phyloP scores from a whole-genome alignment of 2,888 invertebrate genomes.

The Drosophila formosana region DNA sequence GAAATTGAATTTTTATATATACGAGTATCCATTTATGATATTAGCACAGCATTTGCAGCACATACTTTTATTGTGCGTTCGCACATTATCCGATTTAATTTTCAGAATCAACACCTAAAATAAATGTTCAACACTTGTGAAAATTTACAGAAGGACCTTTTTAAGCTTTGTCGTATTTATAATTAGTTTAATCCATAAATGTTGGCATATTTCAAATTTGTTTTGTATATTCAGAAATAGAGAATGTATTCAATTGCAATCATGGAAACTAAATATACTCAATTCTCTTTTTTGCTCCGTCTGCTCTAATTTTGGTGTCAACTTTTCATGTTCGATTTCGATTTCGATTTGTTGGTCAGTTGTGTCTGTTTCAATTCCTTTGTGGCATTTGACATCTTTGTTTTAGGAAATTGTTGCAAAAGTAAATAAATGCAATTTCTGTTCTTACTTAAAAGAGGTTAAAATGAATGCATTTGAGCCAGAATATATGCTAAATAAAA shows the following conservation, averaged over 20 bases:
- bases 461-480: background rate
- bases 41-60: background rate
- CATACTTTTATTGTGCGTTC: background rate
- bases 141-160: too few species aligned
- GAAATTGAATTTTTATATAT: background rate
- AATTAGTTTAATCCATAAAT: too few species aligned
- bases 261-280: background rate
- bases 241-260: background rate
- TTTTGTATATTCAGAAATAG: too few species aligned
- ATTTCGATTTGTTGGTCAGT: background rate
- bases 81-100: background rate
- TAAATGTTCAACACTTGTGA: background rate
- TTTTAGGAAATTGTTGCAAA: background rate
- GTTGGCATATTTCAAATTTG: background rate
- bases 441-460: background rate
- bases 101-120: constrained; percentile 1
- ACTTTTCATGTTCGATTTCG: background rate
- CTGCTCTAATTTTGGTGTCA: background rate
- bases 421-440: background rate
- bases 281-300: background rate
- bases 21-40: background rate
- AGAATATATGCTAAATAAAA: background rate
- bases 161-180: too few species aligned
- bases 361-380: background rate
- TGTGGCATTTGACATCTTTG: background rate